A percentile compares a stretch with the other conserved stretches of the same genome.
These are phyloP conservation scores for Poeciliopsis paucimaculata DNA, from an alignment of 2,797 vertebrate species.

Conservation along the genomic window DNA sequence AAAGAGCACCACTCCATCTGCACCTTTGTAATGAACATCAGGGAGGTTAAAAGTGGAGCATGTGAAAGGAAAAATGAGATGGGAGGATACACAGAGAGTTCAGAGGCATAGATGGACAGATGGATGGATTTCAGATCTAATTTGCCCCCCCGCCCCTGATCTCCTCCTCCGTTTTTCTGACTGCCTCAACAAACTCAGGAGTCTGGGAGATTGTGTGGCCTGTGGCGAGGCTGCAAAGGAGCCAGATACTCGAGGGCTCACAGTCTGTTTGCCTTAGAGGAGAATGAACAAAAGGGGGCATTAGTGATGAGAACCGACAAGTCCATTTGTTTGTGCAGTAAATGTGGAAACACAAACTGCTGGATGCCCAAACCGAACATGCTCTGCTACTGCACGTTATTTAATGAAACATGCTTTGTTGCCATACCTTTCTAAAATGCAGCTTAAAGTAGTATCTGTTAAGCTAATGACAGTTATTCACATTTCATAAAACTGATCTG, in stretches of 20 bases:
- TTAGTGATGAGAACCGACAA: slow-evolving; percentile 23
- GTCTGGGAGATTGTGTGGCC: slow-evolving; percentile 40
- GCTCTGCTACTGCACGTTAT: not conserved
- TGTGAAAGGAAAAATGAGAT: slow-evolving; percentile 55
- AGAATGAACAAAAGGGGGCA: slow-evolving; percentile 39
- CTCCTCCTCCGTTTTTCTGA: slow-evolving; percentile 26
- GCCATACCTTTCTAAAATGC: not conserved
- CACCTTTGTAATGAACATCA: slow-evolving; percentile 24
- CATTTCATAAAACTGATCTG: not conserved
- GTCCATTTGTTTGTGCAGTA: slow-evolving; percentile 20
- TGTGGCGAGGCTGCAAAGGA: slow-evolving; percentile 40
- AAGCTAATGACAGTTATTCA: not conserved
- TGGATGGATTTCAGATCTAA: slow-evolving; percentile 55
- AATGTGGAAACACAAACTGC: slow-evolving; percentile 29
- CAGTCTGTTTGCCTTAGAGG: slow-evolving; percentile 46
- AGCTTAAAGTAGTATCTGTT: not conserved
- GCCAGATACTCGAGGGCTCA: slow-evolving; percentile 42
- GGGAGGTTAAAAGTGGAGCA: slow-evolving; percentile 54
- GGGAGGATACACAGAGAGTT: slow-evolving; percentile 36
- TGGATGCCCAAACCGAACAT: not conserved
- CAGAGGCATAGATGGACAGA: slow-evolving; percentile 48
- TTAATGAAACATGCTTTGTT: not conserved
- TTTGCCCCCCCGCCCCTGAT: slow-evolving; percentile 38
- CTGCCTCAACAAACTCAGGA: slow-evolving; percentile 34
- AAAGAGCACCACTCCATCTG: slow-evolving; percentile 16